Evolutionary conservation across 2,797 vertebrate species (phyloP), one percentile per base, ranked within the genome.

Genomic region (Sebastes flavidus): DNA sequence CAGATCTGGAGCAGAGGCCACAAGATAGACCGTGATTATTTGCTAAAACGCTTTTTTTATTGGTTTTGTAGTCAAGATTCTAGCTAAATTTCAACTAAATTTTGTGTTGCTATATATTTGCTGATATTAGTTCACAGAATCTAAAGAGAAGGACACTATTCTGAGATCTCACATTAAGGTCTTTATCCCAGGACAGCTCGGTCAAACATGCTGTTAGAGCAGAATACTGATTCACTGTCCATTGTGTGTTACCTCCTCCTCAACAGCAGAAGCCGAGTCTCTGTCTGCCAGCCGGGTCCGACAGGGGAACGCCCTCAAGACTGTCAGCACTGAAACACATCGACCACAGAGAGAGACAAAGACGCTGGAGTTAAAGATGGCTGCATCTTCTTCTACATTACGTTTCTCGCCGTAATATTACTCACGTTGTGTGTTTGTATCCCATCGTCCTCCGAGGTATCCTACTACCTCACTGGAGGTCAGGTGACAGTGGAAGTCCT

Each of bases 401-500:
- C 2, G 12, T 32, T 4, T 58, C 12, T 63, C 11, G 0, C n/a
- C 5, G 4, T 34, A 4, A 29, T 69, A 30, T 3, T 20, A 73
- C 97, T 92, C 95, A 99, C 98, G 0, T 85, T 99, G 98, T 8
- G 97, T 98, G 84, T 97, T 99, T 22, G 97, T 98, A 88, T 99
- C 98, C 98, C 98, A 99, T 38, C 97, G 96, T 63, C 98, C 98
- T 0, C 97, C 98, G 13, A 99, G 96, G 91, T 99, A 99, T 2
- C 98, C 98, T 80, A 98, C 97, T 58, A 99, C 97, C 91, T 99
- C 98, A 1, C 98, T 99, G 68, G 96, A 95, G 0, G 98, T 99
- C 94, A 99, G 85, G 94, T 99, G 98, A 91, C 98, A 98, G 93
- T 99, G 98, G 92, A 99, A 99, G 91, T 99, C 98, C 98, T 99